These are phyloP conservation scores for Diadophis punctatus DNA, from an alignment of 2,113 vertebrate species.

Conservation along the genomic window DNA sequence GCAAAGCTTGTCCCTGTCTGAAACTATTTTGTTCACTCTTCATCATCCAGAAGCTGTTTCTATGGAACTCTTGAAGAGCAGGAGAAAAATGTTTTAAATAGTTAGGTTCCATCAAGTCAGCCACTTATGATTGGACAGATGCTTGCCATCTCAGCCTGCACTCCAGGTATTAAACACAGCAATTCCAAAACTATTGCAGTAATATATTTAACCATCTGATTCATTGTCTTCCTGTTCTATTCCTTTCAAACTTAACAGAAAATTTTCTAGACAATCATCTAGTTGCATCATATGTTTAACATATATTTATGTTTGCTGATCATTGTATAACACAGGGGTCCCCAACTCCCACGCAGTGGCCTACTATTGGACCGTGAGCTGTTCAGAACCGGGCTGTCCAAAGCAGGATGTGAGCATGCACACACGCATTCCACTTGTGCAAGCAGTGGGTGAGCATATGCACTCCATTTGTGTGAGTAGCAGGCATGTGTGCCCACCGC, in stretches of 20 bases:
- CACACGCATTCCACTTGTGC: neutral
- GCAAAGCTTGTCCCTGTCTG: neutral
- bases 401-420: neutral
- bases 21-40: neutral
- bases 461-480: no score
- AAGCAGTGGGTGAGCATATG: neutral
- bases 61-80: neutral
- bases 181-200: neutral
- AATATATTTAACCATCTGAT: neutral
- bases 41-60: neutral
- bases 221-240: neutral
- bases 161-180: neutral
- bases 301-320: neutral
- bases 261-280: neutral
- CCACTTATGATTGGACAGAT: neutral
- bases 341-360: neutral
- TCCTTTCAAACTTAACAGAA: neutral
- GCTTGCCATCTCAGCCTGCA: neutral
- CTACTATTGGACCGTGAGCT: rapidly evolving
- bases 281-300: neutral
- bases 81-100: neutral
- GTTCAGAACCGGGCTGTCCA: neutral
- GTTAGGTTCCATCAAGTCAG: neutral
- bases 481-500: no score
- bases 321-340: neutral